Conservation (phyloP, 2,113 vertebrate genomes). For the Colius striatus region DNA sequence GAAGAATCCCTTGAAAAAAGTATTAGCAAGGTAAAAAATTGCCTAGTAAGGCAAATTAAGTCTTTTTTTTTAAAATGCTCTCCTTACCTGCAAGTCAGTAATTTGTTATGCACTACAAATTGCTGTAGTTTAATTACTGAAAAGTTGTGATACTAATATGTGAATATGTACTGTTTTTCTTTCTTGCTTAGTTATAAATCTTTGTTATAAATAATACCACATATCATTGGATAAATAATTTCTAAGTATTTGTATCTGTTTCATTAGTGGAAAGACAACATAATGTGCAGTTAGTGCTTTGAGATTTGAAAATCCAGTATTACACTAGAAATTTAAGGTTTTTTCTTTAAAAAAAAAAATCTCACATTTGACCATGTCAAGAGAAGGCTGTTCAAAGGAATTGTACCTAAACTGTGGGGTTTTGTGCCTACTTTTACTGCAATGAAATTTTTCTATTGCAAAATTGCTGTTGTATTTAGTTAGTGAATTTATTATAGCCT, state of each 20-base stretch:
- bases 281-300: background rate
- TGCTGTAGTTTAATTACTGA: background rate
- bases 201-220: background rate
- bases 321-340: background rate
- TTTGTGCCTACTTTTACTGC: background rate
- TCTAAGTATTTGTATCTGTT: background rate
- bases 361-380: background rate
- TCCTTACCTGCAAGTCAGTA: background rate
- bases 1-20: conserved; percentile 91
- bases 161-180: background rate
- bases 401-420: background rate
- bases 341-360: background rate
- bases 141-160: background rate
- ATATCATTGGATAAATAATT: background rate
- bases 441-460: background rate
- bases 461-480: background rate
- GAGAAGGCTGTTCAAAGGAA: background rate
- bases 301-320: background rate
- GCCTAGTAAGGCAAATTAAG: no score
- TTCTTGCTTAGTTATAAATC: background rate
- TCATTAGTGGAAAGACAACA: background rate
- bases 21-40: conserved; percentile 78
- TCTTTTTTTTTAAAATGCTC: background rate
- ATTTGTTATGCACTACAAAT: background rate
- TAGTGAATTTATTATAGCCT: background rate